Evolutionary conservation across 2,888 invertebrate species (phyloP).

Genomic region (Acleris sparsana): DNA sequence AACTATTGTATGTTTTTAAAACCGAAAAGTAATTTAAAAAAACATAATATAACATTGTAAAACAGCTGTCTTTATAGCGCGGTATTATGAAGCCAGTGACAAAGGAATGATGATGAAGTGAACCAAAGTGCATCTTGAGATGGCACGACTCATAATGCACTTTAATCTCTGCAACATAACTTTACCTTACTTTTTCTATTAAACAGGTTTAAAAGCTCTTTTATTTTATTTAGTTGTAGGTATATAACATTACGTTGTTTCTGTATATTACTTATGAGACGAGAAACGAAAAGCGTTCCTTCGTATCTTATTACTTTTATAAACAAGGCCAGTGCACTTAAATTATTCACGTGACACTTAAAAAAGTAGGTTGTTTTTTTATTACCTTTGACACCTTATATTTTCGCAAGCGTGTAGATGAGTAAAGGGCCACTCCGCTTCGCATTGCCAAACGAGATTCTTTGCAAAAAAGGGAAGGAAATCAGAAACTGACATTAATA

Average conservation of each 20-base stretch:
- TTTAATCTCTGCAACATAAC: background rate
- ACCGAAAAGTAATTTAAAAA: background rate
- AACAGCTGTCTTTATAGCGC: background rate
- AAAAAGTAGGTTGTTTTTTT: constrained; percentile 14
- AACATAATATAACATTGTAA: background rate
- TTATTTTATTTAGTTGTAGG: no score
- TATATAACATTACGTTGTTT: no score
- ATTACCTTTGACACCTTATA: constrained; percentile 24
- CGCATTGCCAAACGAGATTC: background rate
- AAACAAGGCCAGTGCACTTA: constrained; percentile 3
- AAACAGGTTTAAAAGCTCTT: no score
- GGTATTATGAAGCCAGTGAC: background rate
- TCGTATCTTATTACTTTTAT: background rate
- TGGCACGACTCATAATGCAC: background rate
- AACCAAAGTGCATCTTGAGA: constrained; percentile 5
- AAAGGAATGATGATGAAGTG: background rate
- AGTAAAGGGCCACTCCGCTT: constrained; percentile 3
- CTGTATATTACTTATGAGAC: no score
- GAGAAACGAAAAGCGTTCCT: background rate
- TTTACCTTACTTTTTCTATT: background rate
- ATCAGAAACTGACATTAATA: background rate
- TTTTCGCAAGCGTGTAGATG: constrained; percentile 11
- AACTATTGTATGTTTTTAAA: no score
- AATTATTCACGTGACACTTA: constrained; percentile 25
- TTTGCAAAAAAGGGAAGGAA: background rate